A percentile compares a stretch with the other conserved stretches of the same genome.
These are phyloP conservation scores for Drosophila suboccidentalis DNA, from an alignment of 2,888 invertebrate species.

Conservation along the genomic window DNA sequence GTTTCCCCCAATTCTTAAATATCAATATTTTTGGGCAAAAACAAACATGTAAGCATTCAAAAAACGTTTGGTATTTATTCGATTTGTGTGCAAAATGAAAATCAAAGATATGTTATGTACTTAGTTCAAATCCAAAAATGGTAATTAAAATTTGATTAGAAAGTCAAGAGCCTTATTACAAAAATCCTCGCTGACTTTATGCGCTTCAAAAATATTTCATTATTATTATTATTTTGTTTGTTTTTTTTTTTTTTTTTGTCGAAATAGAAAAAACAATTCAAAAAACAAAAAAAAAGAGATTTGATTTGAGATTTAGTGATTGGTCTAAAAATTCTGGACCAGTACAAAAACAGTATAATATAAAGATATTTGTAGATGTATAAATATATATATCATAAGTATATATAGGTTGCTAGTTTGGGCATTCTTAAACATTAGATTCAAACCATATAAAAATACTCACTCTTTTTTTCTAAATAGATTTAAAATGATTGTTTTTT, in stretches of 20 bases:
- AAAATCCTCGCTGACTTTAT: constrained; percentile 76
- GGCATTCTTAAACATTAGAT: constrained; percentile 80
- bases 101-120: constrained; percentile 49
- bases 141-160: constrained; percentile 30
- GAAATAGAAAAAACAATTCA: constrained; percentile 77
- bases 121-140: constrained; percentile 12
- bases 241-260: constrained; percentile 27
- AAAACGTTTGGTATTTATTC: constrained; percentile 54
- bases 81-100: constrained; percentile 60
- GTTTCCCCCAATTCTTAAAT: constrained; percentile 6
- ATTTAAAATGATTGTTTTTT: constrained; percentile 67
- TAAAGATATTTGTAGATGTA: constrained; percentile 30
- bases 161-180: constrained; percentile 46
- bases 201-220: constrained; percentile 31
- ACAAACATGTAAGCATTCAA: constrained; percentile 83
- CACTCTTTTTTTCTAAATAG: constrained; percentile 86
- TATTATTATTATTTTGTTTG: too few relatives aligned
- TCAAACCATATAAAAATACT: constrained; percentile 83
- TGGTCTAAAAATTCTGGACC: constrained; percentile 64
- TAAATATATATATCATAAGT: constrained; percentile 38
- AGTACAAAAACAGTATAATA: constrained; percentile 49
- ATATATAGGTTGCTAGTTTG: constrained; percentile 60
- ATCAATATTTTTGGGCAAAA: constrained; percentile 63
- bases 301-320: constrained; percentile 57
- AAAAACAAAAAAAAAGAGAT: constrained; percentile 64